Conservation (phyloP, 2,113 vertebrate species). For the Pelvicachromis taeniatus region DNA sequence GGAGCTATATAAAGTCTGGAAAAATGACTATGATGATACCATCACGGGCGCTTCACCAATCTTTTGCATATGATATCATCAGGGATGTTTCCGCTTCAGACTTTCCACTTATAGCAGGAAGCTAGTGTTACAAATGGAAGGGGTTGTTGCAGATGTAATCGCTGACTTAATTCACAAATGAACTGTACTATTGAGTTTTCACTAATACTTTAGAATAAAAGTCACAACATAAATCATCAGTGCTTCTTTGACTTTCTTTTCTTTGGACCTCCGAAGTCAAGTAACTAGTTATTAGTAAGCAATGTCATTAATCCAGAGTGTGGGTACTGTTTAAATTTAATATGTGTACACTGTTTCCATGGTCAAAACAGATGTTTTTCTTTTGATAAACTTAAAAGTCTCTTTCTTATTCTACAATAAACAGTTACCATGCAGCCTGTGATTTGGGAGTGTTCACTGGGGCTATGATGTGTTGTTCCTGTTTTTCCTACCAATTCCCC, state of each 20-base stretch:
- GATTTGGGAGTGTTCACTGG: constrained; percentile 13
- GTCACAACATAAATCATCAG: background rate
- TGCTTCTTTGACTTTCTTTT: rapidly evolving
- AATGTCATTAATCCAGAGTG: background rate
- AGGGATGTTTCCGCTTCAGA: background rate
- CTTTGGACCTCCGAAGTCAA: background rate
- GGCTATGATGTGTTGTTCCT: constrained; percentile 2
- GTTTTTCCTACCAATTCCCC: constrained; percentile 8
- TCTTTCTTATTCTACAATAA: background rate
- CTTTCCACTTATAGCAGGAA: background rate
- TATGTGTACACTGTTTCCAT: background rate
- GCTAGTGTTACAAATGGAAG: background rate
- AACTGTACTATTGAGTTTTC: background rate
- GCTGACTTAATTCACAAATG: background rate
- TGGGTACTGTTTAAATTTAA: background rate
- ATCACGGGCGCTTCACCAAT: background rate
- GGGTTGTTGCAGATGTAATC: background rate
- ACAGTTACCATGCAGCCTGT: background rate
- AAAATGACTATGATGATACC: background rate
- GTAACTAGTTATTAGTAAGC: background rate
- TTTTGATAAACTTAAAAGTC: constrained; percentile 5
- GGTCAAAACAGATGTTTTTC: background rate
- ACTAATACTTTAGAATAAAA: background rate
- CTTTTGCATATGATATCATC: background rate
- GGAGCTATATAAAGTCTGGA: background rate